Base-by-base conservation (phyloP, 2,888 invertebrate genomes). In the Tryphoninae sp. region DNA sequence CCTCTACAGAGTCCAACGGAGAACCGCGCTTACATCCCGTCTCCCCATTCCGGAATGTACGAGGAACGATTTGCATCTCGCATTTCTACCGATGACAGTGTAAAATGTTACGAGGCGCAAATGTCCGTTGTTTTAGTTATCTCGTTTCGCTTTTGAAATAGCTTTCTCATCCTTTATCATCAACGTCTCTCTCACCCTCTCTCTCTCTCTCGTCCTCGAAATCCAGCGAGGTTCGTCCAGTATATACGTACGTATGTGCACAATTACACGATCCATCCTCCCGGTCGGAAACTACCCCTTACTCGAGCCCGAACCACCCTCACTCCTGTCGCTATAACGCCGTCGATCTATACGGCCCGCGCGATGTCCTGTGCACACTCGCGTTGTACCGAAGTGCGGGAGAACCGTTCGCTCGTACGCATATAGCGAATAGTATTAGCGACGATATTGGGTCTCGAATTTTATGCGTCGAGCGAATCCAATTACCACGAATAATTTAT, bases 401-500 rank as follows among this genome's bases (percentile, higher is more conserved):
- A 33, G 22, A 74, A 42, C 42, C 53, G 65, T 62, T 77, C 49
- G 51, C 61, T 61, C 67, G 19, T 13, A 49, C 51, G 55, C 68
- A 23, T 58, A 62, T 33, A 33, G 33, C 33, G 22, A 65, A 40
- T 42, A 59, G 51, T 65, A 51, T 55, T 16, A 51, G 51, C 45
- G 62, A 58, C 80, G 83, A 83, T 86, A 86, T 86, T 81, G 83
- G 81, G 81, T 80, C 72, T 83, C 74, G 84, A 84, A 88, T 88
- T 88, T 88, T 86, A 86, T 85, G 86, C 85, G 69, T 74, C 69
- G 72, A 78, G 82, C 76, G 84, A 85, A 87, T 87, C 87, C 87
- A 88, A 89, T 88, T 89, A 89, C 80, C 83, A 72, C 77, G 88
- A 88, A 89, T 89, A 87, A 89, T 88, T 89, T 87, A 88, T 88